Conservation (phyloP, 2,797 vertebrate genomes). For the Ibycter americanus region DNA sequence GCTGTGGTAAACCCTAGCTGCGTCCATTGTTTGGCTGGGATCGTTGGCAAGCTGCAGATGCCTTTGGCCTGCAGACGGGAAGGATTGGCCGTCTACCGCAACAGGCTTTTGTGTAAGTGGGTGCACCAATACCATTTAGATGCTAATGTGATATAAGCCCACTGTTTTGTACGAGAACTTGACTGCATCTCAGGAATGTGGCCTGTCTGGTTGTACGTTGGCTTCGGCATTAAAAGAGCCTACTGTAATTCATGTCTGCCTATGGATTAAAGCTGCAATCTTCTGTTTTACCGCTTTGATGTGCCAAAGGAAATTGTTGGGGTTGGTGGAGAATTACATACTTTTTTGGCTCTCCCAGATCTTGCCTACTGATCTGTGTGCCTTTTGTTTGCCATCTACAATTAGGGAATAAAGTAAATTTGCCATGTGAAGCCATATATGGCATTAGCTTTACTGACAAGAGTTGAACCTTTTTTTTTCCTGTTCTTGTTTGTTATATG, state of each 20-base stretch:
- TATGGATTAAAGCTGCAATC: not conserved
- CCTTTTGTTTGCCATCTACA: not conserved
- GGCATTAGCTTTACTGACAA: not conserved
- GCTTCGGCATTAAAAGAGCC: not conserved
- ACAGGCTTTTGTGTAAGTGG: slow-evolving; percentile 10
- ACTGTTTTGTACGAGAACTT: slow-evolving; percentile 56
- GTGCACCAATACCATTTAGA: not conserved
- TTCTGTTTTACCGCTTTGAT: not conserved
- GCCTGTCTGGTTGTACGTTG: slow-evolving; percentile 48
- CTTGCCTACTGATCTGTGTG: not conserved
- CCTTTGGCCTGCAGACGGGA: not conserved
- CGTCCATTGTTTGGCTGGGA: not conserved
- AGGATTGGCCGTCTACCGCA: not conserved
- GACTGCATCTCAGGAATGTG: slow-evolving; percentile 51
- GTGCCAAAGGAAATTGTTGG: not conserved
- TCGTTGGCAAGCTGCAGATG: not conserved
- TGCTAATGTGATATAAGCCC: slow-evolving; percentile 39
- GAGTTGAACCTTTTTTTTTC: not conserved
- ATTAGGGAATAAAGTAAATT: not conserved
- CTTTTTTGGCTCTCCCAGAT: not conserved
- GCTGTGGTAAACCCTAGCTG: not conserved
- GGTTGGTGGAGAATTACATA: not conserved
- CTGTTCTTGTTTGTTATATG: not conserved
- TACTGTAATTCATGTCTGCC: slow-evolving; percentile 8
- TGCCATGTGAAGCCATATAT: not conserved